Conservation (phyloP, 1,140 invertebrate species). For the Ridgeia piscesae region DNA sequence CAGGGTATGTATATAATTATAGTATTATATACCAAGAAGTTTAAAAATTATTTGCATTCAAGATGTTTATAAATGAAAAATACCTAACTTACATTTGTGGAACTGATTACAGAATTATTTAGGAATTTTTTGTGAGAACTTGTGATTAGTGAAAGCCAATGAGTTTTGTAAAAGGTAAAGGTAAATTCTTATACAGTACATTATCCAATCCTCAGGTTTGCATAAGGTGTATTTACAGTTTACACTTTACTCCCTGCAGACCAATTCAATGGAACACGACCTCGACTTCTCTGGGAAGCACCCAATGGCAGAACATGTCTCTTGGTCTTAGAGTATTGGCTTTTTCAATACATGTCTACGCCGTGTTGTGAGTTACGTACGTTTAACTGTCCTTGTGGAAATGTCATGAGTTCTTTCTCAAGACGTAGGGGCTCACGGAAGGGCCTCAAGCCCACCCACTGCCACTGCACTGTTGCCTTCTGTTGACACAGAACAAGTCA, state of each 20-base stretch:
- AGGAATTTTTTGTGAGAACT: too few species aligned
- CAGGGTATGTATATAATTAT: too few species aligned
- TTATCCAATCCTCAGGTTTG: too few species aligned
- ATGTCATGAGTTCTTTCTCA: conserved; percentile 62
- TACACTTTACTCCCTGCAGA: too few species aligned
- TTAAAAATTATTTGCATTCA: background rate
- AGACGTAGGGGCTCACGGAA: conserved; percentile 75
- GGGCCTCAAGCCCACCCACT: conserved; percentile 78
- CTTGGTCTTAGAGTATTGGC: too few species aligned
- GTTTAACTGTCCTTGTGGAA: background rate
- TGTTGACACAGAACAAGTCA: conserved; percentile 26
- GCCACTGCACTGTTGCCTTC: conserved; percentile 59
- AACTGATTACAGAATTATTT: background rate
- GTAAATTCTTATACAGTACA: too few species aligned
- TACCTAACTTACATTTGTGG: background rate
- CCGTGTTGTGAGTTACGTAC: background rate
- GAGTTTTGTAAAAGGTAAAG: too few species aligned
- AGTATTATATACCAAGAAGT: too few species aligned
- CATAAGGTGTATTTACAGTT: too few species aligned
- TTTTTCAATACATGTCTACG: background rate
- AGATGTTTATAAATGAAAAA: background rate
- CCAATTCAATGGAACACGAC: too few species aligned
- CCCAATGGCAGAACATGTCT: background rate
- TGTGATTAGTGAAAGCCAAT: background rate
- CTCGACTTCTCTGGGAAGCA: too few species aligned